These are phyloP conservation scores for Rhinolophus ferrumequinum DNA, from an alignment of 2,113 vertebrate species.

Conservation along the genomic window DNA sequence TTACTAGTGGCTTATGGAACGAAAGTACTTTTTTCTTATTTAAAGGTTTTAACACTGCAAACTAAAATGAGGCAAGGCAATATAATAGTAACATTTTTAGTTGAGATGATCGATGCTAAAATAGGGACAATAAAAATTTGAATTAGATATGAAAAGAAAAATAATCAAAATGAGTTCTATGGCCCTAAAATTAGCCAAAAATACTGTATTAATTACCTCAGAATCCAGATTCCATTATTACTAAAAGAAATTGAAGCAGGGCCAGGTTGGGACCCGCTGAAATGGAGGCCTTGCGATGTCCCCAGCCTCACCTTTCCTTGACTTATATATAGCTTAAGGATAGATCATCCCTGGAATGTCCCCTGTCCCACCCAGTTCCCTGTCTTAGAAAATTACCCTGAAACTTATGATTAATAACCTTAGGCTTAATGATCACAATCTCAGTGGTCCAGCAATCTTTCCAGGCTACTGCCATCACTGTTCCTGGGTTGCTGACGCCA, in stretches of 20 bases:
- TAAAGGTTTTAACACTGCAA: conserved; percentile 18
- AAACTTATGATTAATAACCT: no score
- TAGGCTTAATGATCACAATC: no score
- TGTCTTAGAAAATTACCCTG: no score
- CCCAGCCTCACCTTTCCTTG: no score
- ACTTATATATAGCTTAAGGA: no score
- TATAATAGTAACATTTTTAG: conserved; percentile 1
- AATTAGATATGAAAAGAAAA: conserved; percentile 35
- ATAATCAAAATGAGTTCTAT: conserved; percentile 25
- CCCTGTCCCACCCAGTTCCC: no score
- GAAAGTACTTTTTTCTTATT: conserved; percentile 6
- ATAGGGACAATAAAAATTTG: neutral
- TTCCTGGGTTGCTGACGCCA: no score
- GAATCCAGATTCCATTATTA: neutral
- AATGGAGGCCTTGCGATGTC: no score
- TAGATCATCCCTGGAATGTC: no score
- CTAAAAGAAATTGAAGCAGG: neutral
- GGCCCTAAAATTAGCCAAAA: conserved; percentile 45
- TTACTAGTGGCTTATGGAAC: conserved; percentile 75
- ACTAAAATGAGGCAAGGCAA: conserved; percentile 29
- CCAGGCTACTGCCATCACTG: no score
- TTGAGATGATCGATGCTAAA: conserved; percentile 38
- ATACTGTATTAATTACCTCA: conserved; percentile 7
- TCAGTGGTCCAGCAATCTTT: no score
- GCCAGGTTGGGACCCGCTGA: no score